A percentile compares a stretch with the other conserved stretches of the same genome.
phyloP scores from a whole-genome alignment of 2,797 vertebrate species.

The Chelon labrosus region DNA sequence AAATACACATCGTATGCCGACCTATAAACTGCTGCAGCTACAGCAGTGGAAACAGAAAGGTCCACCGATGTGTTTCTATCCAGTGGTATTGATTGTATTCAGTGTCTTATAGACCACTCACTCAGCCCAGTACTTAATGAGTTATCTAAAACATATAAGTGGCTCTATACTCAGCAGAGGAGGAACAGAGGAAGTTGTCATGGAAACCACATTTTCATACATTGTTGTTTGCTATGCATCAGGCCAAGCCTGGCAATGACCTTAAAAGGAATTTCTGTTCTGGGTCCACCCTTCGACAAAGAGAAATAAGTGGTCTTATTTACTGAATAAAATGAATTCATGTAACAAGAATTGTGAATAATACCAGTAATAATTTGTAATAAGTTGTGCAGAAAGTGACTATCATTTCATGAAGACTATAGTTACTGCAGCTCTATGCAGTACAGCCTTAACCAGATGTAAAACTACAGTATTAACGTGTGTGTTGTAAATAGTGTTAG shows the following conservation, averaged over 20 bases:
- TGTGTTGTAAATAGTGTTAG: constrained; percentile 95
- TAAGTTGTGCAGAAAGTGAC: constrained; percentile 86
- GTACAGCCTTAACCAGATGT: constrained; percentile 87
- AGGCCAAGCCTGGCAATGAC: constrained; percentile 82
- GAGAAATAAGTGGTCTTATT: constrained; percentile 88
- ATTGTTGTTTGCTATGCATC: constrained; percentile 88
- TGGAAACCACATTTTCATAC: constrained; percentile 72
- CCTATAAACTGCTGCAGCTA: constrained; percentile 39
- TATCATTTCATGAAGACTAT: constrained; percentile 86
- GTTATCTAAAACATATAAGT: constrained; percentile 47
- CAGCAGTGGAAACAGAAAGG: constrained; percentile 37
- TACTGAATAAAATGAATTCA: constrained; percentile 77
- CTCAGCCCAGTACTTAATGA: constrained; percentile 49
- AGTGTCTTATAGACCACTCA: constrained; percentile 42
- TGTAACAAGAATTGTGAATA: constrained; percentile 81
- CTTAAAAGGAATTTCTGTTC: constrained; percentile 79
- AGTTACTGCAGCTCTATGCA: constrained; percentile 83
- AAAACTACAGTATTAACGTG: constrained; percentile 81
- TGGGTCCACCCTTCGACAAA: constrained; percentile 80
- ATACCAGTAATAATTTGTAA: constrained; percentile 82
- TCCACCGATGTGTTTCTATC: constrained; percentile 53
- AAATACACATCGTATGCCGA: constrained; percentile 46
- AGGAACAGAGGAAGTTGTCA: constrained; percentile 72
- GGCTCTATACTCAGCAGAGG: constrained; percentile 46
- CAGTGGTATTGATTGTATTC: constrained; percentile 55